Conservation (phyloP, 2,113 vertebrate genomes). For the Sylvietta virens region DNA sequence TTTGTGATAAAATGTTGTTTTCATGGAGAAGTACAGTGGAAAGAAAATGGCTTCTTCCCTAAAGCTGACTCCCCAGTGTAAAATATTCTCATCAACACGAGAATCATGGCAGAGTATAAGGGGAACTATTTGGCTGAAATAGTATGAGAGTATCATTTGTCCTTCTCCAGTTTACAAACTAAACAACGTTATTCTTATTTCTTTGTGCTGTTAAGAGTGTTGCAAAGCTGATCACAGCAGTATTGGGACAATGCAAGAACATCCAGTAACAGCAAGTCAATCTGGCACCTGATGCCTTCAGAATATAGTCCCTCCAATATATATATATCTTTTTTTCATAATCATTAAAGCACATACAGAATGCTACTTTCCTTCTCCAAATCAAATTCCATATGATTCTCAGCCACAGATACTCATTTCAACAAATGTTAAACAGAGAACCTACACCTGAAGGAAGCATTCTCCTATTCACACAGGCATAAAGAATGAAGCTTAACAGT, state of each 20-base stretch:
- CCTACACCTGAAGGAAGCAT: not conserved
- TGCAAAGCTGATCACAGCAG: not conserved
- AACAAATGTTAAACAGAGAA: not conserved
- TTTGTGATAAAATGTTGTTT: not conserved
- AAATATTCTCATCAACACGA: not conserved
- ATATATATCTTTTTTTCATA: not conserved
- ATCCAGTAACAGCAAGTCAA: not conserved
- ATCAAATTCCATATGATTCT: not conserved
- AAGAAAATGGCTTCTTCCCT: not conserved
- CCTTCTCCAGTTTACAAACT: not conserved
- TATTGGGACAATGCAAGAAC: not conserved
- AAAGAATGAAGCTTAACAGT: not conserved
- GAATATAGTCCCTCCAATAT: not conserved
- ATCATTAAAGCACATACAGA: not conserved
- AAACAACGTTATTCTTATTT: not conserved
- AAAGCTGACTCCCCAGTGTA: not conserved
- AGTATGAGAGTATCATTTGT: not conserved
- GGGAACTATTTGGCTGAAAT: not conserved
- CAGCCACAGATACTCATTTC: not conserved
- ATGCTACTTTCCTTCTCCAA: not conserved
- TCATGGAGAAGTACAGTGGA: not conserved
- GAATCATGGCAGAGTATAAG: not conserved
- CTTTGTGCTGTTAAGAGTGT: not conserved
- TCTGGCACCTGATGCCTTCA: not conserved
- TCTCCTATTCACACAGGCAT: not conserved